Percentiles rank a stretch among this genome's conserved stretches.
phyloP scores from a whole-genome alignment of 2,113 vertebrate species.

The Siniperca knerii region DNA sequence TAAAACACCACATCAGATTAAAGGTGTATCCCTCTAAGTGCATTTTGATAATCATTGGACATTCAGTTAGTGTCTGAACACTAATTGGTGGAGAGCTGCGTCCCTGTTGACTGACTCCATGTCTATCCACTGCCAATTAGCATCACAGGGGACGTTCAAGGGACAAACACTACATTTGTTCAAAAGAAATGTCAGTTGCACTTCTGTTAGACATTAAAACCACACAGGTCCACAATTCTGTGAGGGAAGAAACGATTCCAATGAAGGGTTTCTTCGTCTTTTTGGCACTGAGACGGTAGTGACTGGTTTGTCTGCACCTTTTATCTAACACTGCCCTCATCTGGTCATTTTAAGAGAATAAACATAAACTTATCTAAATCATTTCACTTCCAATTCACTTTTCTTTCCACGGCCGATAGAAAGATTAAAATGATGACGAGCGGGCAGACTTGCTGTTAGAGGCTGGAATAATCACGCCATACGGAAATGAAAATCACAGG shows the following conservation, averaged over 20 bases:
- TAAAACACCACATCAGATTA: neutral
- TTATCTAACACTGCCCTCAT: constrained; percentile 59
- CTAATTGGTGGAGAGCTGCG: neutral
- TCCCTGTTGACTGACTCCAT: neutral
- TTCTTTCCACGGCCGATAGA: neutral
- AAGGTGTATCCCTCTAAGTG: neutral
- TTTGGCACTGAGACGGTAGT: neutral
- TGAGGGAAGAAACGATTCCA: too few relatives aligned
- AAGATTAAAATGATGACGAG: neutral
- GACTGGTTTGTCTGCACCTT: neutral
- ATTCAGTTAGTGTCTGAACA: constrained; percentile 22
- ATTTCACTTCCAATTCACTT: neutral
- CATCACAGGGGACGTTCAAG: neutral
- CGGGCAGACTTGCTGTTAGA: too few relatives aligned
- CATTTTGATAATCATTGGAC: constrained; percentile 9
- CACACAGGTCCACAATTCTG: neutral
- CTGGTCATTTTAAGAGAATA: constrained; percentile 33
- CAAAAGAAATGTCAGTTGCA: neutral
- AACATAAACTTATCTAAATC: neutral
- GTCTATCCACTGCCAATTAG: constrained; percentile 19
- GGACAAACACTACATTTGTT: neutral
- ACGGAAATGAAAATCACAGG: constrained; percentile 56
- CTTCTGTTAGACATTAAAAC: neutral
- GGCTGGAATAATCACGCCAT: neutral
- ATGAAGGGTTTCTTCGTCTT: neutral